A percentile compares a stretch with the other conserved stretches of the same genome.
Evolutionary conservation across 2,797 vertebrate species (phyloP).

Genomic region (Podarcis siculus): DNA sequence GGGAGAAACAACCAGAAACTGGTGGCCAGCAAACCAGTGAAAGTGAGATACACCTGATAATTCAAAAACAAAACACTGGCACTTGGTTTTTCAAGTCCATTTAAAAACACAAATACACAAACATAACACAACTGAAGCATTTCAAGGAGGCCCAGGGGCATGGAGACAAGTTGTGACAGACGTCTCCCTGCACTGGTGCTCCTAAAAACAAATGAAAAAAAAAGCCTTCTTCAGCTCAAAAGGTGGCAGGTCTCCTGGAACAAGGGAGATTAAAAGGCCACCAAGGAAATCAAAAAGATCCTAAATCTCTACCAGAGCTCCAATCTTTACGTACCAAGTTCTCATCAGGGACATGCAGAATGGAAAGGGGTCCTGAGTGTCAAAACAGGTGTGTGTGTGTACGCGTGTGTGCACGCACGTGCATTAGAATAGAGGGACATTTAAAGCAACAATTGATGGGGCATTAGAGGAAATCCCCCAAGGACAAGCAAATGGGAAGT

Average conservation of each 20-base stretch:
- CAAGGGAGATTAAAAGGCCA: conserved; percentile 41
- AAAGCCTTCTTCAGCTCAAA: not conserved
- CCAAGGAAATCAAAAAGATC: not conserved
- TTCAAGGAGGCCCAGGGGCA: not conserved
- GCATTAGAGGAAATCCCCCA: conserved; percentile 63
- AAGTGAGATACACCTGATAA: no score
- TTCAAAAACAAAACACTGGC: not conserved
- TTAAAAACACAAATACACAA: not conserved
- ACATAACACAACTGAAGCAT: not conserved
- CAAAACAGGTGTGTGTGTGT: not conserved
- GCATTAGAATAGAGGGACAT: conserved; percentile 28
- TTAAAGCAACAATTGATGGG: conserved; percentile 65
- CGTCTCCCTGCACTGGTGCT: not conserved
- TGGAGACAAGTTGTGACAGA: not conserved
- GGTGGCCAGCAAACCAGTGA: not conserved
- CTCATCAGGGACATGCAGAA: no score
- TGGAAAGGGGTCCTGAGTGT: not conserved
- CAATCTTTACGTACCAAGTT: not conserved
- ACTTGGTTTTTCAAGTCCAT: not conserved
- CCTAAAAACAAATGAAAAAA: not conserved
- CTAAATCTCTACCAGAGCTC: conserved; percentile 40
- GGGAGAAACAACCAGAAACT: not conserved
- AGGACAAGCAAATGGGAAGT: conserved; percentile 47
- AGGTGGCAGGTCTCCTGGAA: conserved; percentile 42
- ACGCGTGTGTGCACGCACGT: no score